phyloP scores from a whole-genome alignment of 2,888 invertebrate genomes.

The Lasioglossum leucozonium region DNA sequence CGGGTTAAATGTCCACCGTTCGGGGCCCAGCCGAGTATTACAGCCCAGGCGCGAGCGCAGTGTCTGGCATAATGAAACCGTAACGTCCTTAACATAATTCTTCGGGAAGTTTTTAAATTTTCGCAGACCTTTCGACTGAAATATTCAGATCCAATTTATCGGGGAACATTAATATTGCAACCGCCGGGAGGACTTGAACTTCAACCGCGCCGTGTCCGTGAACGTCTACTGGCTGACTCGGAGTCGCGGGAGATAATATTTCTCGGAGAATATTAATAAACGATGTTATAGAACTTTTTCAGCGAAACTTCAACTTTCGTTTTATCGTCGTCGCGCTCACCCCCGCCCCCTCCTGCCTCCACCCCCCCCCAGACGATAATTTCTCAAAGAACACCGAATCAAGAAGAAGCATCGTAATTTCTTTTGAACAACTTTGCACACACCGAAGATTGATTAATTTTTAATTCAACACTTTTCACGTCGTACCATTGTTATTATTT shows the following conservation, averaged over 20 bases:
- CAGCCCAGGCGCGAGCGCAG: too few species aligned
- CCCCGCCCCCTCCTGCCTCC: too few species aligned
- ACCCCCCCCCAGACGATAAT: background rate
- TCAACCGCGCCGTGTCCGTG: background rate
- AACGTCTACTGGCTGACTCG: background rate
- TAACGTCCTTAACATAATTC: conserved; percentile 11
- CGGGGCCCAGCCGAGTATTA: background rate
- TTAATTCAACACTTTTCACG: background rate
- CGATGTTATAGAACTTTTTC: conserved; percentile 22
- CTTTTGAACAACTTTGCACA: conserved; percentile 15
- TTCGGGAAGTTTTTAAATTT: conserved; percentile 6
- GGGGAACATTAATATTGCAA: conserved; percentile 12
- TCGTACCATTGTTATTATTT: background rate
- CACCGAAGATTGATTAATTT: conserved; percentile 10
- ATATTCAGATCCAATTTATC: conserved; percentile 22
- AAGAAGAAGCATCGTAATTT: background rate
- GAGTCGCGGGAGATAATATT: background rate
- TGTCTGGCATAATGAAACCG: conserved; percentile 9
- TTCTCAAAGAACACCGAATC: conserved; percentile 13
- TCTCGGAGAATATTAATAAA: conserved; percentile 8
- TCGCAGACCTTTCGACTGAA: background rate
- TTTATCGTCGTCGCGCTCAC: background rate
- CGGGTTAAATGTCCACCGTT: background rate
- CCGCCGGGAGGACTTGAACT: background rate
- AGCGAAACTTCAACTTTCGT: conserved; percentile 1